phyloP scores from a whole-genome alignment of 1,140 invertebrate species.

The Hycleus cichorii region DNA sequence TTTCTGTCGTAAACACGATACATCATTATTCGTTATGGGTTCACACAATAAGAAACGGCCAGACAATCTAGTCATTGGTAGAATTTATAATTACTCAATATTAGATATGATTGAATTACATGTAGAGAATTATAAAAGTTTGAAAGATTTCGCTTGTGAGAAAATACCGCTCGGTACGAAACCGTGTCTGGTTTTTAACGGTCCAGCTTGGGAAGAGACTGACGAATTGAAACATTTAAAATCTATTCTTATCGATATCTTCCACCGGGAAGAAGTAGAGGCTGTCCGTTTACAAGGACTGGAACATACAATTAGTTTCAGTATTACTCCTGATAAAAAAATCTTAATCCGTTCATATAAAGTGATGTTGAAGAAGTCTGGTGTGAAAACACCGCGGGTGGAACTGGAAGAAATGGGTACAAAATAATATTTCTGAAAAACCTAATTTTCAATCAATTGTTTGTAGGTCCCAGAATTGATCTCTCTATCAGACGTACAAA shows the following conservation, averaged over 20 bases:
- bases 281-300: conserved; percentile 82
- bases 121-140: conserved; percentile 64
- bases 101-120: conserved; percentile 97
- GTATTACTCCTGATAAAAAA: conserved; percentile 65
- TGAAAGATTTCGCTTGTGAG: conserved; percentile 32
- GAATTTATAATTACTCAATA: conserved; percentile 83
- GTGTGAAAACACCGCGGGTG: conserved; percentile 74
- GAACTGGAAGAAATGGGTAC: conserved; percentile 87
- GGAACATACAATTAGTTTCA: conserved; percentile 88
- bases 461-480: conserved; percentile 76
- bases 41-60: conserved; percentile 93
- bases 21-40: conserved; percentile 82
- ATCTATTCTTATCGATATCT: conserved; percentile 88
- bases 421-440: no score
- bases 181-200: conserved; percentile 89
- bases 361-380: conserved; percentile 85
- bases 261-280: conserved; percentile 76
- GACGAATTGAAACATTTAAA: conserved; percentile 76
- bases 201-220: conserved; percentile 81
- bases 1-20: conserved; percentile 79
- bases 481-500: conserved; percentile 77
- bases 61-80: conserved; percentile 82
- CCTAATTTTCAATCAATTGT: background rate
- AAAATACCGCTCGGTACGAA: conserved; percentile 61
- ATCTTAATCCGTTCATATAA: conserved; percentile 87